A percentile compares a stretch with the other conserved stretches of the same genome.
These are phyloP conservation scores for Leptura quadrifasciata DNA, from an alignment of 2,888 invertebrate genomes.

Conservation along the genomic window DNA sequence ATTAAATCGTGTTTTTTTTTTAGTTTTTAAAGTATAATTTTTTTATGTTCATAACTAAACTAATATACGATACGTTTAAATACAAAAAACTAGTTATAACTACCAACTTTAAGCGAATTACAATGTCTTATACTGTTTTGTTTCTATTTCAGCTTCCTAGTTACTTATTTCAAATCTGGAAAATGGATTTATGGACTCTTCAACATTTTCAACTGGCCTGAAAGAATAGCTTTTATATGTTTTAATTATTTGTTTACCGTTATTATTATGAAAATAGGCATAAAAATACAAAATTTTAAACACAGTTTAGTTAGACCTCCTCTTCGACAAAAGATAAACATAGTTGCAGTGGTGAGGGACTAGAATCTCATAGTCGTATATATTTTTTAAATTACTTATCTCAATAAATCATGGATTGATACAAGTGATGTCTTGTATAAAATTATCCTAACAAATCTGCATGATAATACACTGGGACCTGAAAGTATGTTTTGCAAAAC, in stretches of 20 bases:
- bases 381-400: background rate
- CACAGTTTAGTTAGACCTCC: slow-evolving; percentile 26
- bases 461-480: too few relatives aligned
- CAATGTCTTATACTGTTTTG: too few relatives aligned
- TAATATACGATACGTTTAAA: too few relatives aligned
- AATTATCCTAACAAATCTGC: too few relatives aligned
- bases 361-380: background rate
- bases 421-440: too few relatives aligned
- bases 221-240: slow-evolving; percentile 49
- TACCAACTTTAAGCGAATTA: too few relatives aligned
- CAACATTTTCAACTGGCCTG: slow-evolving; percentile 54
- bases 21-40: too few relatives aligned
- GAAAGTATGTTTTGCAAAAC: too few relatives aligned
- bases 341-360: background rate
- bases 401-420: background rate
- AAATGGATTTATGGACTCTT: slow-evolving; percentile 54
- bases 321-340: background rate
- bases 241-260: slow-evolving; percentile 47
- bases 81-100: too few relatives aligned
- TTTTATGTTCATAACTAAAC: too few relatives aligned
- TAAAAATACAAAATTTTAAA: slow-evolving; percentile 51
- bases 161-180: slow-evolving; percentile 49
- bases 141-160: slow-evolving; percentile 51
- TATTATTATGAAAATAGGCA: slow-evolving; percentile 51
- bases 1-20: too few relatives aligned